phyloP scores from a whole-genome alignment of 1,140 invertebrate species.

The Paraescarpia echinospica region DNA sequence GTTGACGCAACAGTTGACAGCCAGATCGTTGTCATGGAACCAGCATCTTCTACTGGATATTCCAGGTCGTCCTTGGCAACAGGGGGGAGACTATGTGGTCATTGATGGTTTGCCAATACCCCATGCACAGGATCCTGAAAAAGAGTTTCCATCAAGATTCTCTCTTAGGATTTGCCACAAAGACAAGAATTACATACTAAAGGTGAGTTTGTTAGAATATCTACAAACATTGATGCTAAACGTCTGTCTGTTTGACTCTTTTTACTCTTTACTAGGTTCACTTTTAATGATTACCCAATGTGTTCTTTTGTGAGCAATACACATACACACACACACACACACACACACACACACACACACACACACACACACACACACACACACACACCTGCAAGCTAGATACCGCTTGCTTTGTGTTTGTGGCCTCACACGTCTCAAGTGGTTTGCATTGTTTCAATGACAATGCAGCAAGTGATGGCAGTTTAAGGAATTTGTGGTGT shows the following conservation, averaged over 20 bases:
- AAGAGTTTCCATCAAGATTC: not conserved
- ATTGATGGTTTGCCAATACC: not conserved
- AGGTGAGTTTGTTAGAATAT: not conserved
- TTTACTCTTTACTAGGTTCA: not conserved
- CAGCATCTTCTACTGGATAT: not conserved
- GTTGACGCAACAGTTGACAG: not conserved
- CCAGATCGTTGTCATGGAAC: not conserved
- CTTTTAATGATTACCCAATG: not conserved
- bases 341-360: no score
- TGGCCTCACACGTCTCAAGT: no score
- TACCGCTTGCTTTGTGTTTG: no score
- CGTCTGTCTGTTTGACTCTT: not conserved
- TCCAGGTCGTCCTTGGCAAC: not conserved
- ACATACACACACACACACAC: no score
- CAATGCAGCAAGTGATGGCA: no score
- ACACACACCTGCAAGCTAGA: no score
- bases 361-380: no score
- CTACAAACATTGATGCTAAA: not conserved
- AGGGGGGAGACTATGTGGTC: not conserved
- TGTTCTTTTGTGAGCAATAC: not conserved
- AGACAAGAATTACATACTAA: not conserved
- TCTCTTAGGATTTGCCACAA: not conserved
- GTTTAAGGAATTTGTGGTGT: no score
- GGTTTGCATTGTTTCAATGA: no score
- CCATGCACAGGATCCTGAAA: not conserved